phyloP scores from a whole-genome alignment of 2,113 vertebrate genomes.

The Theristicus caerulescens region DNA sequence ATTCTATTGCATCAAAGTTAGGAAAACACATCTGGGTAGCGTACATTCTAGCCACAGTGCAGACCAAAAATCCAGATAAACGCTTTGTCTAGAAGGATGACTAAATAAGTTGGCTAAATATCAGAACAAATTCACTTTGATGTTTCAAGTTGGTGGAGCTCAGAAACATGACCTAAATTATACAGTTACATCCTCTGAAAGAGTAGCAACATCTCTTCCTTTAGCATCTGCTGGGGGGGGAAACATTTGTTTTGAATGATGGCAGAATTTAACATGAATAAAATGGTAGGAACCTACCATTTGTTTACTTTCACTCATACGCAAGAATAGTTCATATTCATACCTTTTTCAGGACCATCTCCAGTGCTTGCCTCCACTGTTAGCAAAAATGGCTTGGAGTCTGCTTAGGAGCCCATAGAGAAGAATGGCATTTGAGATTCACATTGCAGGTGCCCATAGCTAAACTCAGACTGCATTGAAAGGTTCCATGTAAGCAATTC shows the following conservation, averaged over 20 bases:
- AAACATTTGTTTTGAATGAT: not conserved
- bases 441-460: not conserved
- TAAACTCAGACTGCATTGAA: not conserved
- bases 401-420: not conserved
- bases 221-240: not conserved
- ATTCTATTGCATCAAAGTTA: slow-evolving; percentile 11
- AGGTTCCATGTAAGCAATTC: not conserved
- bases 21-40: slow-evolving; percentile 27
- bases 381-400: not conserved
- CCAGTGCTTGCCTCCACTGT: not conserved
- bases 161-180: not conserved
- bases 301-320: not conserved
- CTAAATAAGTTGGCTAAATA: slow-evolving; percentile 18
- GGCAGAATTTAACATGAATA: not conserved
- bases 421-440: not conserved
- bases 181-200: not conserved
- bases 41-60: not conserved
- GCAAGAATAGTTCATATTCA: not conserved
- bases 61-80: slow-evolving; percentile 54
- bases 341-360: not conserved
- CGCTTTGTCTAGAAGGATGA: slow-evolving; percentile 25
- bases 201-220: not conserved
- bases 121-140: slow-evolving; percentile 41
- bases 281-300: not conserved
- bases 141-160: slow-evolving; percentile 27